Evolutionary conservation across 2,797 vertebrate genomes (phyloP).

Genomic region (Lindbergichthys nudifrons): DNA sequence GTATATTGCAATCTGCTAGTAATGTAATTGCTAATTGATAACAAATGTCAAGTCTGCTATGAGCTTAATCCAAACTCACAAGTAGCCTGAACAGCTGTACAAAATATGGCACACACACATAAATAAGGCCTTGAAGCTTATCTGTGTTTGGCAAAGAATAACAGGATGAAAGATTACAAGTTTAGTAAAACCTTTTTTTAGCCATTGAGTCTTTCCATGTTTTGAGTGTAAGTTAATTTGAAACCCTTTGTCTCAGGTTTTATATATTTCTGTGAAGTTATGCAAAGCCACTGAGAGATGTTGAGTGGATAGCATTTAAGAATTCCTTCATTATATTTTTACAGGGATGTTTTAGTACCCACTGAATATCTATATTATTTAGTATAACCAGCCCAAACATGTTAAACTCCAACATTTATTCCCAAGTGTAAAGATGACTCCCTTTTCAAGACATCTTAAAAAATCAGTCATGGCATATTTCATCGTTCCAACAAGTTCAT

Average conservation of each 20-base stretch:
- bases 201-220: neutral
- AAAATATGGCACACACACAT: neutral
- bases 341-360: neutral
- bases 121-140: conserved; percentile 11
- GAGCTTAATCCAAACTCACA: conserved; percentile 14
- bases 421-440: neutral
- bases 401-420: neutral
- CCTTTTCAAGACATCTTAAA: neutral
- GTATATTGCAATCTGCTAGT: neutral
- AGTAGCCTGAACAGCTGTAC: conserved; percentile 5
- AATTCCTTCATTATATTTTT: neutral
- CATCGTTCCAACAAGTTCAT: conserved; percentile 19
- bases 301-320: neutral
- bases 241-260: neutral
- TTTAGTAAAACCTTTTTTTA: neutral
- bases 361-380: neutral
- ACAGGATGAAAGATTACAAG: neutral
- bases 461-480: conserved; percentile 19
- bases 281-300: neutral
- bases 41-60: conserved; percentile 9
- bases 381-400: neutral
- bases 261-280: neutral
- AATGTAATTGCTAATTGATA: neutral
- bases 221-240: neutral
- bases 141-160: neutral